Percentiles rank a stretch among this genome's conserved stretches.
Conservation (phyloP, 2,797 vertebrate genomes). For the Lates japonicus region DNA sequence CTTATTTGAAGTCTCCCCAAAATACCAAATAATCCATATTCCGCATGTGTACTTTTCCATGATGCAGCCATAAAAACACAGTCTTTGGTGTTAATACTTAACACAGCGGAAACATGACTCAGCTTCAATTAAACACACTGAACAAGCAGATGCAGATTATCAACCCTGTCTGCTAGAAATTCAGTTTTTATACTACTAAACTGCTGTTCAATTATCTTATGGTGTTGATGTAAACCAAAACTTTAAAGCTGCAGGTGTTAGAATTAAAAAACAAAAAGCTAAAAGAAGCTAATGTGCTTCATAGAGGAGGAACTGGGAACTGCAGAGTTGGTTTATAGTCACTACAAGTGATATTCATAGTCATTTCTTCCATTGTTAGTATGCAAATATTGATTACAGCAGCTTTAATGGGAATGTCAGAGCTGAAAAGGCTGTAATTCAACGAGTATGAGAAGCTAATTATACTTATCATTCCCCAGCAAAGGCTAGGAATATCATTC, state of each 20-base stretch:
- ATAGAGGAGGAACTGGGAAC: not conserved
- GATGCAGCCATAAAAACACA: not conserved
- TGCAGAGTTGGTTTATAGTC: not conserved
- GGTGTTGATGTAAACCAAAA: not conserved
- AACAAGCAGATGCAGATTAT: not conserved
- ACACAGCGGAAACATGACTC: not conserved
- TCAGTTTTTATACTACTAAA: not conserved
- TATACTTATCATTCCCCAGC: conserved; percentile 16
- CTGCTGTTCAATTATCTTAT: not conserved
- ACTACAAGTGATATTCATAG: too few relatives aligned
- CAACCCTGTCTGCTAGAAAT: not conserved
- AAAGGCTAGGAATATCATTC: conserved; percentile 33
- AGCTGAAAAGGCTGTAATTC: conserved; percentile 22
- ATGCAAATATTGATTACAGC: not conserved
- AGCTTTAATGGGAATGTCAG: conserved; percentile 6
- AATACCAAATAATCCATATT: not conserved
- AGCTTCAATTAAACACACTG: not conserved
- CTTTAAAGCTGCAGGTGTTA: not conserved
- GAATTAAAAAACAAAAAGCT: not conserved
- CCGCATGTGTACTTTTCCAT: not conserved
- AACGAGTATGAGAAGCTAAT: conserved; percentile 43
- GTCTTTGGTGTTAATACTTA: not conserved
- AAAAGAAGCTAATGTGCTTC: not conserved
- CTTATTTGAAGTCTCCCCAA: not conserved
- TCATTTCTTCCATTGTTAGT: not conserved